Evolutionary conservation across 2,113 vertebrate genomes (phyloP).

Genomic region (Oncorhynchus gorbuscha): DNA sequence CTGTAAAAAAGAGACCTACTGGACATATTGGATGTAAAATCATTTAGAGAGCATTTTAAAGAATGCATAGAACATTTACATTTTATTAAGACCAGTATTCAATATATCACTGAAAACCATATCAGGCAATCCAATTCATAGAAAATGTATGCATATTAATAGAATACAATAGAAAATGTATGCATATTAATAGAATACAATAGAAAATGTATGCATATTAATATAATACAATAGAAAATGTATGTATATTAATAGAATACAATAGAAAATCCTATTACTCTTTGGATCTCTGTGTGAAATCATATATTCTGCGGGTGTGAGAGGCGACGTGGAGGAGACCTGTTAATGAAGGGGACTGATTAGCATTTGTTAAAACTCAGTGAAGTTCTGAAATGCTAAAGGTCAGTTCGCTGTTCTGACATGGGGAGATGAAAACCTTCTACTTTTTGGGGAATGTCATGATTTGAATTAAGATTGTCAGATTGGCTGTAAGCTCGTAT

Average conservation of each 20-base stretch:
- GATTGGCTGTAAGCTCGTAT: constrained; percentile 75
- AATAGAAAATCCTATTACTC: constrained; percentile 54
- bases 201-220: constrained; percentile 46
- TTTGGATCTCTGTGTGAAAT: constrained; percentile 53
- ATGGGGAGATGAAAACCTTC: constrained; percentile 70
- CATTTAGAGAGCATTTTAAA: neutral
- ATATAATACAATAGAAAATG: constrained; percentile 48
- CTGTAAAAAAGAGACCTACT: constrained; percentile 18
- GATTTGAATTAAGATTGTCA: constrained; percentile 83
- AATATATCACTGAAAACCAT: constrained; percentile 27
- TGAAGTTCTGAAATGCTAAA: constrained; percentile 74
- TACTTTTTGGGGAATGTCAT: constrained; percentile 75
- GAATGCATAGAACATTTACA: constrained; percentile 27
- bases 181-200: constrained; percentile 56
- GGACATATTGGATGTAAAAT: neutral
- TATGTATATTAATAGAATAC: constrained; percentile 53
- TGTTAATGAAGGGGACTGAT: constrained; percentile 72
- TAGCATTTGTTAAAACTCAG: constrained; percentile 76
- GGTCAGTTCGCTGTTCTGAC: constrained; percentile 72
- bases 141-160: constrained; percentile 50
- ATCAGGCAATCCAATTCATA: constrained; percentile 46
- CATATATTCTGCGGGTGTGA: constrained; percentile 49
- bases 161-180: constrained; percentile 52
- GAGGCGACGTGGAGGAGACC: constrained; percentile 24
- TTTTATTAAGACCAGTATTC: constrained; percentile 31